Evolutionary conservation across 2,797 vertebrate species (phyloP).

Genomic region (Bucorvus abyssinicus): DNA sequence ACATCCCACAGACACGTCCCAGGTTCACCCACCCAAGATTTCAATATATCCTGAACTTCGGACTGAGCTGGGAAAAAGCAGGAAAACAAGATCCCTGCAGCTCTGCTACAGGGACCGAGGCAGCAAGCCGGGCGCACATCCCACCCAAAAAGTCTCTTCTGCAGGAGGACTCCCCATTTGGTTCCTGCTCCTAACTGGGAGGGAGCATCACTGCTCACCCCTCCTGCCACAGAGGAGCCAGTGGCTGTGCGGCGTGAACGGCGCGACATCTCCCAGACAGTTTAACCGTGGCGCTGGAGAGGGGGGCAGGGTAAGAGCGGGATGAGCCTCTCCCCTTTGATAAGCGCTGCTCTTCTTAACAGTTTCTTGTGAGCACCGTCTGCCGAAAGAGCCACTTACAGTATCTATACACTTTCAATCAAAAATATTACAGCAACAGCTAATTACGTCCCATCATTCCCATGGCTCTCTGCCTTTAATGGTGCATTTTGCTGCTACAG

Average conservation of each 20-base stretch:
- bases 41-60: not conserved
- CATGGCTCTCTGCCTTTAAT: slow-evolving; percentile 53
- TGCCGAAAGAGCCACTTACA: not conserved
- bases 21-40: rapidly evolving
- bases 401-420: slow-evolving; percentile 52
- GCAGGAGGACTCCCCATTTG: not conserved
- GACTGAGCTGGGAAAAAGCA: not conserved
- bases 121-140: rapidly evolving
- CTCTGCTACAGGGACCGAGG: not conserved
- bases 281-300: not conserved
- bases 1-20: rapidly evolving
- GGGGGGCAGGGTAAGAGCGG: not conserved
- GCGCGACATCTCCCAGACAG: not conserved
- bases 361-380: not conserved
- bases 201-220: not conserved
- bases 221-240: not conserved
- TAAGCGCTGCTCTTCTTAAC: not conserved
- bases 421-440: slow-evolving; percentile 69
- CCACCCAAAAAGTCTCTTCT: not conserved
- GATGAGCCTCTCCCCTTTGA: not conserved
- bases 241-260: not conserved
- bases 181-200: not conserved
- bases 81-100: not conserved
- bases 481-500: slow-evolving; percentile 32
- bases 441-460: slow-evolving; percentile 62